Percentiles rank a stretch among this genome's conserved stretches.
These are phyloP conservation scores for Nowickia ferox DNA, from an alignment of 2,888 invertebrate species.

Conservation along the genomic window DNA sequence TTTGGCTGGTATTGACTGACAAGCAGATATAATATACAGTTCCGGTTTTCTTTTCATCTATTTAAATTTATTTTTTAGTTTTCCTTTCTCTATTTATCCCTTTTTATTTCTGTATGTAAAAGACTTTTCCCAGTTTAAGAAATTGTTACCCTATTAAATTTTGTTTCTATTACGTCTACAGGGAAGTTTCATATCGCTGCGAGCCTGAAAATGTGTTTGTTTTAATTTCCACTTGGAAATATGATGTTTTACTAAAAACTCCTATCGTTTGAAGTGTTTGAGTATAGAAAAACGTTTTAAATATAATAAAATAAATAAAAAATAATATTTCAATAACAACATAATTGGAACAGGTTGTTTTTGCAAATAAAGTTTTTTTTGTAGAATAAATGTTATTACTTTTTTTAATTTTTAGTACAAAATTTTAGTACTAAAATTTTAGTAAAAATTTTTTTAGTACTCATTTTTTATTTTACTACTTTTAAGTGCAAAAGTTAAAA, in stretches of 20 bases:
- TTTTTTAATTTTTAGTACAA: too few relatives aligned
- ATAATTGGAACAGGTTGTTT: too few relatives aligned
- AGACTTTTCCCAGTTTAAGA: slow-evolving; percentile 28
- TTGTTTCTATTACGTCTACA: background rate
- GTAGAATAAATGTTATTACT: too few relatives aligned
- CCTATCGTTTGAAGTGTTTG: background rate
- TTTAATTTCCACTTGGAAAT: background rate
- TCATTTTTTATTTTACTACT: too few relatives aligned
- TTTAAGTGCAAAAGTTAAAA: too few relatives aligned
- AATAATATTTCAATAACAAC: too few relatives aligned
- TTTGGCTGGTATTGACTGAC: slow-evolving; percentile 38
- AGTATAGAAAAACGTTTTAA: background rate
- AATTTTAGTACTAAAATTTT: too few relatives aligned
- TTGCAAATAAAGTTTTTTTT: too few relatives aligned
- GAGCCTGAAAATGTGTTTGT: background rate
- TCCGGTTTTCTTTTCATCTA: slow-evolving; percentile 75
- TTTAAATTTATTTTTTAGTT: slow-evolving; percentile 80
- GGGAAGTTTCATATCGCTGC: background rate
- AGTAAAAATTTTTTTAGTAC: too few relatives aligned
- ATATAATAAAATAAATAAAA: too few relatives aligned
- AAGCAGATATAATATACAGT: slow-evolving; percentile 75
- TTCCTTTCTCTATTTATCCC: slow-evolving; percentile 73
- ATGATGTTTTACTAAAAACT: background rate
- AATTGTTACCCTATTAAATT: slow-evolving; percentile 25
- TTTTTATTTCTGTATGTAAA: slow-evolving; percentile 35